Conservation (phyloP, 2,888 invertebrate species). For the Oxycera nigricornis region DNA sequence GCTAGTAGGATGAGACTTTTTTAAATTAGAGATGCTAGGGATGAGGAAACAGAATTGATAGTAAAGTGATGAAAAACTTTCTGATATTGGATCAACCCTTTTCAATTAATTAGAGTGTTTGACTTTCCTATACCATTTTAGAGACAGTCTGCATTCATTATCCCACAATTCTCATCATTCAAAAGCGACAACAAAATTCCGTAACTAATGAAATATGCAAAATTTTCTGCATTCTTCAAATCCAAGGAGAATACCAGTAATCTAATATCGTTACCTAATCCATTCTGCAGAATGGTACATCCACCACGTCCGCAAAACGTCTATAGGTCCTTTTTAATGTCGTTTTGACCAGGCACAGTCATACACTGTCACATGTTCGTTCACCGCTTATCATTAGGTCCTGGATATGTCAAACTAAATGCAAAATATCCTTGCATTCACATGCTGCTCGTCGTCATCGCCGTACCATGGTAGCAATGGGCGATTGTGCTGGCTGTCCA, state of each 20-base stretch:
- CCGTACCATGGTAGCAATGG: no score
- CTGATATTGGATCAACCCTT: no score
- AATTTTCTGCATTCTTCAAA: slow-evolving; percentile 3
- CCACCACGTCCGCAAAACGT: neutral
- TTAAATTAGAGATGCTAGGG: no score
- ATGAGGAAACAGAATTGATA: no score
- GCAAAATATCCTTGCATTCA: slow-evolving; percentile 14
- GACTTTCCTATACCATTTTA: no score
- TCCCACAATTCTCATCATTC: slow-evolving; percentile 21
- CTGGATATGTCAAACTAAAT: neutral
- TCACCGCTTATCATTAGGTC: neutral
- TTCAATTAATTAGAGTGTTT: no score
- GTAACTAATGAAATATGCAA: neutral
- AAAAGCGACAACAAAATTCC: neutral
- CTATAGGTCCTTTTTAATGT: neutral
- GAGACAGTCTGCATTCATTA: no score
- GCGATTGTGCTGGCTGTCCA: neutral
- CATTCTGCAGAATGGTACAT: neutral
- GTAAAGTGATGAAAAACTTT: no score
- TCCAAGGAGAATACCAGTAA: neutral
- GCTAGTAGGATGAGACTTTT: no score
- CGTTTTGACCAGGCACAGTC: neutral
- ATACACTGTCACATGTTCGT: neutral
- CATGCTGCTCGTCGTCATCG: neutral
- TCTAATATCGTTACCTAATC: slow-evolving; percentile 9